Base-by-base conservation (phyloP, 2,888 invertebrate species). In the Eulithis prunata region DNA sequence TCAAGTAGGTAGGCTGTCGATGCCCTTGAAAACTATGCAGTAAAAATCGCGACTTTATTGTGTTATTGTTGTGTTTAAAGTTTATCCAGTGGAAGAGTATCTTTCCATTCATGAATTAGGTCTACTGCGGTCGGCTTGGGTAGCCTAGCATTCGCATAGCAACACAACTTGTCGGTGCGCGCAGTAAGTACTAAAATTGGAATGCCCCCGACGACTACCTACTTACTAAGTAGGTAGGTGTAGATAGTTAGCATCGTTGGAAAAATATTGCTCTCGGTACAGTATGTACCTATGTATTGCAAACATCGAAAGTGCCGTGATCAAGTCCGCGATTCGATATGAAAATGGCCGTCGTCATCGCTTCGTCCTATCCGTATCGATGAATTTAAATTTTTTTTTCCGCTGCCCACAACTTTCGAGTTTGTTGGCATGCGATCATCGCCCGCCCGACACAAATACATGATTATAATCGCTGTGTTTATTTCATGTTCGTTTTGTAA, bases 11-110 rank as follows among this genome's bases (percentile, higher is more conserved):
- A 80, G 73, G 77, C 80, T 80, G 80, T 74, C 77, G 80, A 83
- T 93, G 93, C 91, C 93, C 93, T 93, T 93, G 93, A 93, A 93
- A 91, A 93, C 89, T 90, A 90, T 93, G 91, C 93, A 91, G 92
- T 89, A 87, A 89, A 91, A 89, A 87, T 88, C 83, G 83, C 82
- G 84, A 84, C 80, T 86, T 83, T 82, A 83, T 79, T 80, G 76
- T 81, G 77, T 77, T 84, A 81, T 77, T 80, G 82, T 75, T 77
- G 73, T 73, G 66, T 73, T 76, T 83, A 54, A 55, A 65, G 59
- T 68, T 69, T 74, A 61, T 72, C 77, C 72, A 78, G 77, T 78
- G 80, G 78, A 78, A 80, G 79, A 81, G 80, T 78, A 79, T 80
- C 81, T 74, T 78, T 84, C 77, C 81, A 80, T 85, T 85, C 79